Conservation (phyloP, 2,888 invertebrate genomes). For the Phania funesta region DNA sequence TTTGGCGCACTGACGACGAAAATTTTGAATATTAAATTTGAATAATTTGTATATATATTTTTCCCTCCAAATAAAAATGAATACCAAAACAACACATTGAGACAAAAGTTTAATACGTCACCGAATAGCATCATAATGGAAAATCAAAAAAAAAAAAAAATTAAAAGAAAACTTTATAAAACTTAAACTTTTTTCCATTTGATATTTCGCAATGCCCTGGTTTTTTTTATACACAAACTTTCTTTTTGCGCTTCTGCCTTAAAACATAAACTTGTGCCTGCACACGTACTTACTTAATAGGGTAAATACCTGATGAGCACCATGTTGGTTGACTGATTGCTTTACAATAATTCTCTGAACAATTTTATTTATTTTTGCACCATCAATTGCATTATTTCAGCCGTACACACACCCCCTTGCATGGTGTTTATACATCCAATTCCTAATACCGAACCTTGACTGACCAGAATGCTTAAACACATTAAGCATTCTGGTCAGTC, state of each 20-base stretch:
- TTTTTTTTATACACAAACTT: too few relatives aligned
- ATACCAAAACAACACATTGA: too few relatives aligned
- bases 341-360: conserved; percentile 73
- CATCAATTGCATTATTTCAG: not conserved
- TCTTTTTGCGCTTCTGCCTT: too few relatives aligned
- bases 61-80: too few relatives aligned
- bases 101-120: too few relatives aligned
- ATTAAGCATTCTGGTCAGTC: conserved; percentile 54
- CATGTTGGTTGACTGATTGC: conserved; percentile 72
- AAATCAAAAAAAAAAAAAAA: too few relatives aligned
- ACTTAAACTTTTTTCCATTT: too few relatives aligned
- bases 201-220: too few relatives aligned
- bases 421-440: not conserved
- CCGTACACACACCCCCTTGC: not conserved
- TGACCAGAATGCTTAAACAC: conserved; percentile 65
- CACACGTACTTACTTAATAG: not conserved
- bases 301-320: conserved; percentile 6
- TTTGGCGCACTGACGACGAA: conserved; percentile 45
- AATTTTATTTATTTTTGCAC: conserved; percentile 62
- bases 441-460: conserved; percentile 20
- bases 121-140: too few relatives aligned
- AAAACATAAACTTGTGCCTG: not conserved
- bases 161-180: too few relatives aligned
- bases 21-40: conserved; percentile 13
- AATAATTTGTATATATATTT: too few relatives aligned